These are phyloP conservation scores for Geothlypis trichas DNA, from an alignment of 2,113 vertebrate genomes.

Conservation along the genomic window DNA sequence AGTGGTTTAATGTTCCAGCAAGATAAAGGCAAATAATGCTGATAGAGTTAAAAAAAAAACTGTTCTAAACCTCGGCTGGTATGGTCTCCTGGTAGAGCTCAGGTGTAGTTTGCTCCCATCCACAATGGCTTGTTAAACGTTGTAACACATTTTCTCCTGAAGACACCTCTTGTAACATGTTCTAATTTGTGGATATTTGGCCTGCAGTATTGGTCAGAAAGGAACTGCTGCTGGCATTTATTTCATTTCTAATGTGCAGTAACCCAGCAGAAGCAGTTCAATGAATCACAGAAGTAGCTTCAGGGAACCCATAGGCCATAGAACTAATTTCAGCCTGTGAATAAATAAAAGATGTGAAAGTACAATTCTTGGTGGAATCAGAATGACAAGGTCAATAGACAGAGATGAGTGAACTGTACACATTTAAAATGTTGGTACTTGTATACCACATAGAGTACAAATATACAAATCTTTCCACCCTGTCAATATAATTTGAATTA, in stretches of 20 bases:
- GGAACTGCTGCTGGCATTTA: not conserved
- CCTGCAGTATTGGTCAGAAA: not conserved
- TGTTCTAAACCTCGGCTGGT: not conserved
- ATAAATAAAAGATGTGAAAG: conserved; percentile 54
- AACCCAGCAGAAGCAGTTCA: conserved; percentile 40
- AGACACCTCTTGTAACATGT: not conserved
- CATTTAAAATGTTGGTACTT: not conserved
- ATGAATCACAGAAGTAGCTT: conserved; percentile 39
- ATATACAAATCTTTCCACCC: not conserved
- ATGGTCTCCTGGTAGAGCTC: not conserved
- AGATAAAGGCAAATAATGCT: not conserved
- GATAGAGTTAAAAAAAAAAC: not conserved
- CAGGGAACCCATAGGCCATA: conserved; percentile 38
- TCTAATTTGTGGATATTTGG: not conserved
- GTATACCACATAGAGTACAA: not conserved
- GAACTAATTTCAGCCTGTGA: conserved; percentile 44
- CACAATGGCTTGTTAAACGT: not conserved
- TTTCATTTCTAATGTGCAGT: conserved; percentile 28
- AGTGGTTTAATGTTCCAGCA: not conserved
- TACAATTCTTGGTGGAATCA: not conserved
- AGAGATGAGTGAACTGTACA: not conserved
- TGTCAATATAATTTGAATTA: not conserved
- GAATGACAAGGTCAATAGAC: conserved; percentile 46
- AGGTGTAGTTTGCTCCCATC: not conserved
- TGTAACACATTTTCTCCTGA: not conserved